Conservation (phyloP, 1,140 invertebrate species). For the Lasioglossum albipes region DNA sequence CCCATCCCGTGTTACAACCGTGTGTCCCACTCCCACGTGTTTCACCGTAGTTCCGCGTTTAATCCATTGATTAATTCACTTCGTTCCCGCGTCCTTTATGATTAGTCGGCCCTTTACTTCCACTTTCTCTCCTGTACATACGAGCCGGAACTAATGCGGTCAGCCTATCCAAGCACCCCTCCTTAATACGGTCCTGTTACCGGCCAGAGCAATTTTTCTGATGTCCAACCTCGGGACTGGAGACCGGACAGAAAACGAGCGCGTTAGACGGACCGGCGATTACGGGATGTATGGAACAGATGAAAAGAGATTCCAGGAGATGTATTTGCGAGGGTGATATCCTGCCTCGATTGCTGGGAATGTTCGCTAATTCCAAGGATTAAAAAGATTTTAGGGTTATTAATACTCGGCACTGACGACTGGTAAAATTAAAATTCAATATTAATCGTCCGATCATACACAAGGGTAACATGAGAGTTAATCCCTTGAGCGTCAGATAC, state of each 20-base stretch:
- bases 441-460: no score
- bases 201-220: conserved; percentile 57
- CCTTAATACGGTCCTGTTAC: conserved; percentile 50
- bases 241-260: conserved; percentile 19
- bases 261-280: conserved; percentile 41
- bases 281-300: conserved; percentile 28
- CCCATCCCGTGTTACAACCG: neutral
- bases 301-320: conserved; percentile 20
- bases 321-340: conserved; percentile 9
- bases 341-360: neutral
- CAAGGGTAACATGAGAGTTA: no score
- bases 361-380: neutral
- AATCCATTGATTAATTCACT: conserved; percentile 81
- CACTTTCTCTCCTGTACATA: conserved; percentile 63
- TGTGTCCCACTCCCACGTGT: conserved; percentile 37
- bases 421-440: no score
- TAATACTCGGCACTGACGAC: no score
- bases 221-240: neutral
- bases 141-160: conserved; percentile 72
- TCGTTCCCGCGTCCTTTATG: conserved; percentile 76
- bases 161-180: conserved; percentile 60
- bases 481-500: no score
- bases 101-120: conserved; percentile 73
- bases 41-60: conserved; percentile 69
- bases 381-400: neutral